Evolutionary conservation across 2,113 vertebrate species (phyloP).

Genomic region (Excalfactoria chinensis): DNA sequence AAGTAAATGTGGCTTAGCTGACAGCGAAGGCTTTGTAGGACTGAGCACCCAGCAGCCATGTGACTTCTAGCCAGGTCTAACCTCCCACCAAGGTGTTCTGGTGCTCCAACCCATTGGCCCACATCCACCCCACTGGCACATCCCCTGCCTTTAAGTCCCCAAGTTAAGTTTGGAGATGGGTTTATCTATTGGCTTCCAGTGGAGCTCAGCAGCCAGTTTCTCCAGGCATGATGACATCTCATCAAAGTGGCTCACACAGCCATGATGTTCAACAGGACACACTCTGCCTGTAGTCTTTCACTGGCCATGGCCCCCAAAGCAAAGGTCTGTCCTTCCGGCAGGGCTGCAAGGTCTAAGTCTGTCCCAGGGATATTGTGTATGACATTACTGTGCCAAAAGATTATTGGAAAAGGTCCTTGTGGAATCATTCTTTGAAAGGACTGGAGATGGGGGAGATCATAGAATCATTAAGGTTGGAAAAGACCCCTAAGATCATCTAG

Average conservation of each 20-base stretch:
- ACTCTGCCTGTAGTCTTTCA: background rate
- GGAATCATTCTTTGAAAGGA: background rate
- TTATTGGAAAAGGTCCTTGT: background rate
- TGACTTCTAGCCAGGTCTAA: background rate
- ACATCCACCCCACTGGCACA: no score
- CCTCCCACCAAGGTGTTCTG: background rate
- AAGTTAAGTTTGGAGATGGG: background rate
- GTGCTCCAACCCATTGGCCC: background rate
- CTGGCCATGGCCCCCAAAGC: background rate
- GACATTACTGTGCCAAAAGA: background rate
- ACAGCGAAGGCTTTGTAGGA: background rate
- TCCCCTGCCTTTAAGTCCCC: background rate
- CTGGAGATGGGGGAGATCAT: background rate
- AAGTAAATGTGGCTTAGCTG: background rate
- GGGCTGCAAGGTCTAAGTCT: background rate
- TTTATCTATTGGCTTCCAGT: background rate
- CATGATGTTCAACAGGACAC: background rate
- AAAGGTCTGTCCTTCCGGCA: background rate
- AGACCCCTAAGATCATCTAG: no score
- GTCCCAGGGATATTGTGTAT: background rate
- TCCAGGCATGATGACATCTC: background rate
- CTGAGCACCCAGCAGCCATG: background rate
- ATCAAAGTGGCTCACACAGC: background rate
- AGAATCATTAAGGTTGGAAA: no score
- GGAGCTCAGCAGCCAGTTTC: background rate